Percentiles rank a stretch among this genome's conserved stretches.
These are phyloP conservation scores for Perithous albicinctus DNA, from an alignment of 2,888 invertebrate genomes.

Conservation along the genomic window DNA sequence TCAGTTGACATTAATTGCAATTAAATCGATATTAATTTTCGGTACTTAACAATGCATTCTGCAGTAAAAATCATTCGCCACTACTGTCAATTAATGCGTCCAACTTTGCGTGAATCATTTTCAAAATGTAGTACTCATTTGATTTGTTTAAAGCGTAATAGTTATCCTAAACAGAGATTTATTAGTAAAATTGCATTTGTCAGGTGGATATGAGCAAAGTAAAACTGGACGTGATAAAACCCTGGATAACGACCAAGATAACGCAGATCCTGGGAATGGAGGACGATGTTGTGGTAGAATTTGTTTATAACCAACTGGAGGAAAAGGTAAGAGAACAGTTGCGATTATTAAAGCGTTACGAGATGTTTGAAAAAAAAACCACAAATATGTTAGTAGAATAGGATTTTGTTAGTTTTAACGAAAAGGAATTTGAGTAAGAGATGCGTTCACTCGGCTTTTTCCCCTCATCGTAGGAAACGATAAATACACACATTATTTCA, in stretches of 20 bases:
- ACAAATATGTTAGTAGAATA: slow-evolving; percentile 53
- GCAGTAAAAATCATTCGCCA: too few species aligned
- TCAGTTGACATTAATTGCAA: too few species aligned
- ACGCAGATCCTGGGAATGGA: slow-evolving; percentile 98
- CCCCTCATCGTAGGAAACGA: slow-evolving; percentile 84
- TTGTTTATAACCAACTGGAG: slow-evolving; percentile 99
- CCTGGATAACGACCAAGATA: slow-evolving; percentile 99
- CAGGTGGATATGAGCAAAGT: slow-evolving; percentile 99
- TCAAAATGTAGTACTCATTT: too few species aligned
- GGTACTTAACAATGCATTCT: too few species aligned
- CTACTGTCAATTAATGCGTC: too few species aligned
- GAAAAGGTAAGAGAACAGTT: slow-evolving; percentile 89
- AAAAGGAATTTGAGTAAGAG: slow-evolving; percentile 69
- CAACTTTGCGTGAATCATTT: too few species aligned
- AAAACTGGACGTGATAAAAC: slow-evolving; percentile 98
- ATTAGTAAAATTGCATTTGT: background rate
- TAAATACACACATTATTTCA: slow-evolving; percentile 82
- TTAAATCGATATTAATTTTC: too few species aligned
- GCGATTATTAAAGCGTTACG: slow-evolving; percentile 80
- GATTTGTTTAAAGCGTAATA: too few species aligned
- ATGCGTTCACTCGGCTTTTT: slow-evolving; percentile 84
- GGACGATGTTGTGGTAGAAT: slow-evolving; percentile 99
- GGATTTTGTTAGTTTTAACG: slow-evolving; percentile 64
- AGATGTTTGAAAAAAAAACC: slow-evolving; percentile 29
- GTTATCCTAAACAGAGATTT: background rate